phyloP scores from a whole-genome alignment of 1,140 invertebrate genomes.

The Platyura marginata region DNA sequence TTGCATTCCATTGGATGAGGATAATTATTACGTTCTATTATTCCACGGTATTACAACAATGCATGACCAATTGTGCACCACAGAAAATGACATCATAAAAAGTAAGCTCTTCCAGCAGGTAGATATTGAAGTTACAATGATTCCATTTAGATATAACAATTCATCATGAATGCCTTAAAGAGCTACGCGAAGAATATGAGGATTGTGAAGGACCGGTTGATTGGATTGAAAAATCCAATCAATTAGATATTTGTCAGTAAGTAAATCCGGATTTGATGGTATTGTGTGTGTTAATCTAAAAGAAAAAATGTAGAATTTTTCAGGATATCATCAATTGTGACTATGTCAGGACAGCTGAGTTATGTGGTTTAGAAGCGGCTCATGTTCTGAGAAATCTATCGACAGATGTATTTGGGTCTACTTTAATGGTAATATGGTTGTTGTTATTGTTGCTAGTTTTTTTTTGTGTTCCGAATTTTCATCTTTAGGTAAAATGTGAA shows the following conservation, averaged over 20 bases:
- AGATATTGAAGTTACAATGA: not conserved
- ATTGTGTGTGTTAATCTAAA: no score
- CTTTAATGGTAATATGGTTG: not conserved
- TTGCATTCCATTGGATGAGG: constrained; percentile 8
- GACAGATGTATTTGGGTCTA: constrained; percentile 10
- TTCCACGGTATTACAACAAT: constrained; percentile 11
- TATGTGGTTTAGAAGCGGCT: constrained; percentile 15
- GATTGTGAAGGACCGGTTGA: constrained; percentile 19
- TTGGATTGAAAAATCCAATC: constrained; percentile 17
- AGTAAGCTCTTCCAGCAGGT: not conserved
- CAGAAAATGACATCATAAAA: constrained; percentile 5
- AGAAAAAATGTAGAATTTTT: constrained; percentile 6
- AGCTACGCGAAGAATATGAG: constrained; percentile 18
- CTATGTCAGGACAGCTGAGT: constrained; percentile 13
- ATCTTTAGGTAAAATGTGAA: not conserved
- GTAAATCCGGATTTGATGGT: no score
- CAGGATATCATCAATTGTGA: constrained; percentile 16
- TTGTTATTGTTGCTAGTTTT: no score
- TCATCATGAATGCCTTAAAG: constrained; percentile 11
- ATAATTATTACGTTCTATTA: constrained; percentile 15
- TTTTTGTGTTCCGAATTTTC: no score
- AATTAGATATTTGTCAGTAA: constrained; percentile 9
- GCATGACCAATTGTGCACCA: constrained; percentile 10
- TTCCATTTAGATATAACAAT: not conserved
- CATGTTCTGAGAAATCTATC: constrained; percentile 14